Evolutionary conservation across 2,113 vertebrate genomes (phyloP), one percentile per base, ranked within the genome.

Genomic region (Ctenodactylus gundi): DNA sequence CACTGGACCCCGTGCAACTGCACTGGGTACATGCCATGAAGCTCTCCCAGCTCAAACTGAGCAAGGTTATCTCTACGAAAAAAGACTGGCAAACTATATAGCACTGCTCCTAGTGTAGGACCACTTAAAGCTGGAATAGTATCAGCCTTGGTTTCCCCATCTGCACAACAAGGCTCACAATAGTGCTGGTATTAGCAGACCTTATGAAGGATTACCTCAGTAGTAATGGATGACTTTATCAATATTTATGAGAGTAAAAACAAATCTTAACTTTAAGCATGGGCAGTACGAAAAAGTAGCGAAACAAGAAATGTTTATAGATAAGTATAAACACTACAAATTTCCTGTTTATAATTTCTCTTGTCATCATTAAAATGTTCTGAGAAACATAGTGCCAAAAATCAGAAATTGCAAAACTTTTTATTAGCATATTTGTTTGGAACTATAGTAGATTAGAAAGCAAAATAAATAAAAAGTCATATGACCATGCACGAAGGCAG

Each of bases 271-370:
- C 20, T 58, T 81, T 58, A 62, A 67, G 46, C 10, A 31, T 31
- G 55, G 36, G 15, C 77, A 82, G 12, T 91, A 36, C 20, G 62
- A 80, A 82, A 92, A 0, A 80, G 27, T 11, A 80, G 46, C 51
- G 58, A 65, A 88, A 51, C 55, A 91, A 75, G 68, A 84, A 55
- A 31, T 73, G 46, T 81, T 91, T 70, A 46, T 20, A 84, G 53
- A 84, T 94, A 83, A 70, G 73, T 57, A n/a, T n/a, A 68, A 94
- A 68, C 44, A 91, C 49, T 91, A 58, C 2, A 34, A 81, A 89
- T 90, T 91, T 96, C 70, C 91, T 90, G 76, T 95, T 95, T 96
- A 68, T 57, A 53, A n/a, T n/a, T n/a, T n/a, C n/a, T n/a, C n/a
- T 93, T 91, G 93, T 92, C 34, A 25, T 73, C 65, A 75, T 51